A percentile compares a stretch with the other conserved stretches of the same genome.
phyloP scores from a whole-genome alignment of 2,888 invertebrate species.

The Agrochola lychnidis region DNA sequence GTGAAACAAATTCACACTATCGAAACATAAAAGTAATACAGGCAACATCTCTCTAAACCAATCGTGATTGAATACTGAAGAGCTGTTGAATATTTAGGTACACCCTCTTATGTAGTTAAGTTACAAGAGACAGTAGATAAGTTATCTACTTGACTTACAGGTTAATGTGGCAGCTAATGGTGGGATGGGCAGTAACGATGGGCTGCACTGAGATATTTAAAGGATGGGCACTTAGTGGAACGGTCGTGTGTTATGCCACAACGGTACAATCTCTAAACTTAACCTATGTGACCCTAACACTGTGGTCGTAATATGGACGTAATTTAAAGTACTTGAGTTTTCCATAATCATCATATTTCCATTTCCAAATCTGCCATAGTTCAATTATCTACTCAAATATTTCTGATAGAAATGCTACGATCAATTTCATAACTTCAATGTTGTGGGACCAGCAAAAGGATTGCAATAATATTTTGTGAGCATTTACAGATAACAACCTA shows the following conservation, averaged over 20 bases:
- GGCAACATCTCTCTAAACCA: not conserved
- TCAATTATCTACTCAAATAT: not conserved
- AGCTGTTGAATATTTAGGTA: constrained; percentile 3
- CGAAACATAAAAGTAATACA: not conserved
- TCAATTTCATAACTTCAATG: not conserved
- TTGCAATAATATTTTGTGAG: not conserved
- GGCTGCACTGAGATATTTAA: constrained; percentile 11
- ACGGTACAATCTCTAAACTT: not conserved
- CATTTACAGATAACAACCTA: not conserved
- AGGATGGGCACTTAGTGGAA: constrained; percentile 21
- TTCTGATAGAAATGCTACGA: not conserved
- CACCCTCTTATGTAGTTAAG: not conserved
- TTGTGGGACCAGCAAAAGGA: not conserved
- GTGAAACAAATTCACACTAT: not conserved
- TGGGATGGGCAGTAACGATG: not conserved
- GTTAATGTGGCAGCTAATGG: constrained; percentile 10
- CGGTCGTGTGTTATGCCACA: constrained; percentile 23
- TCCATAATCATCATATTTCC: too few species aligned
- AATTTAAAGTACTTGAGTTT: not conserved
- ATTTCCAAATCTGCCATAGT: not conserved
- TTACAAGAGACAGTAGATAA: constrained; percentile 1
- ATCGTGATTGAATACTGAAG: not conserved
- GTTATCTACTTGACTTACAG: not conserved
- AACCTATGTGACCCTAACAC: not conserved
- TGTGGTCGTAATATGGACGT: not conserved